Conservation (phyloP, 2,797 vertebrate genomes). For the Jordanella pulchra region DNA sequence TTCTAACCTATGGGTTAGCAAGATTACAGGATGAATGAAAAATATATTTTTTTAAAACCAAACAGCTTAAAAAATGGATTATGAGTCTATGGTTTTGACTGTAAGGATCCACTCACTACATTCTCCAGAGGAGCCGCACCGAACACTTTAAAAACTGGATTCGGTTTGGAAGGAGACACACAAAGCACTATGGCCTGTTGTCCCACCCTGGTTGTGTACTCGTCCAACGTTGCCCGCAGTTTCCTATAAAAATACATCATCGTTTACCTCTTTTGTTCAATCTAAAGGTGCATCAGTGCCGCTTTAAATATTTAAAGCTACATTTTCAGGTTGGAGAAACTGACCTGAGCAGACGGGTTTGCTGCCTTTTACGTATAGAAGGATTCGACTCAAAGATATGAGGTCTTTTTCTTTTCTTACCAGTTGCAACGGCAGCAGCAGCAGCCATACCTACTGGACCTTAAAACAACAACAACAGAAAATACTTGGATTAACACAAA, state of each 20-base stretch:
- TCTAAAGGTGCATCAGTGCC: not conserved
- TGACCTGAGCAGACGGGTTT: slow-evolving; percentile 95
- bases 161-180: slow-evolving; percentile 97
- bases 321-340: slow-evolving; percentile 18
- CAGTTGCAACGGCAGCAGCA: slow-evolving; percentile 95
- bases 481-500: slow-evolving; percentile 1
- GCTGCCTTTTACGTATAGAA: slow-evolving; percentile 96
- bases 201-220: slow-evolving; percentile 96
- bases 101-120: slow-evolving; percentile 82
- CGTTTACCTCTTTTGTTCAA: slow-evolving; percentile 2
- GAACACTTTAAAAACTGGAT: slow-evolving; percentile 97
- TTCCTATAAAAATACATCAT: slow-evolving; percentile 80
- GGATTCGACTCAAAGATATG: slow-evolving; percentile 99
- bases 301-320: not conserved
- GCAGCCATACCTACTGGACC: slow-evolving; percentile 98
- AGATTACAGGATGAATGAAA: not conserved
- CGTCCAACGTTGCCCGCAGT: slow-evolving; percentile 92
- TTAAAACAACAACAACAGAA: slow-evolving; percentile 60
- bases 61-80: not conserved
- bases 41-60: not conserved
- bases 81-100: not conserved
- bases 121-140: slow-evolving; percentile 97
- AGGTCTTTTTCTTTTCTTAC: slow-evolving; percentile 95
- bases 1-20: slow-evolving; percentile 85
- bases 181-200: slow-evolving; percentile 98